A percentile compares a stretch with the other conserved stretches of the same genome.
Evolutionary conservation across 2,888 invertebrate genomes (phyloP).

Genomic region (Melinopterus prodromus): DNA sequence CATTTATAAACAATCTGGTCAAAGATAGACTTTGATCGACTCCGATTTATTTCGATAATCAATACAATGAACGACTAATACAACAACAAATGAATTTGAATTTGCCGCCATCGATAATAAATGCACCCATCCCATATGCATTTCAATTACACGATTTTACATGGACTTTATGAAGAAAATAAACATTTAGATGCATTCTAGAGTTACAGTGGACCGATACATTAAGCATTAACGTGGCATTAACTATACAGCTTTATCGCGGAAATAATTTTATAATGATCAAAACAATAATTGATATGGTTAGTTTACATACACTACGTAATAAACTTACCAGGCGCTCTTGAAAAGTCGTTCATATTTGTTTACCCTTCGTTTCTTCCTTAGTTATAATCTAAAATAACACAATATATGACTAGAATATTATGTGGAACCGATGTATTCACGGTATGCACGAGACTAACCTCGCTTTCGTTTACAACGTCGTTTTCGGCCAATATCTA

Average conservation of each 20-base stretch:
- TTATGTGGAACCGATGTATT: background rate
- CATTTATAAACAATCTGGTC: no score
- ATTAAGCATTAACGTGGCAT: no score
- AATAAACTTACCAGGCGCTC: background rate
- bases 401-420: background rate
- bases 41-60: no score
- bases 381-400: background rate
- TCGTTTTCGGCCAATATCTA: background rate
- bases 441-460: background rate
- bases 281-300: background rate
- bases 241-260: background rate
- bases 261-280: background rate
- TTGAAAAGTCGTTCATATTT: background rate
- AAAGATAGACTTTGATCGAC: no score
- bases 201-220: no score
- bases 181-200: no score
- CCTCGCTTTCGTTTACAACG: background rate
- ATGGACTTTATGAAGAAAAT: background rate
- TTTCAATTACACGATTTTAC: background rate
- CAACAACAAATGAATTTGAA: conserved; percentile 9
- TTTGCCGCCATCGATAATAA: conserved; percentile 16
- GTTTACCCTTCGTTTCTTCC: no score
- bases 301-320: background rate
- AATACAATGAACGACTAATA: background rate
- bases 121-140: background rate